Percentiles rank a stretch among this genome's conserved stretches.
phyloP scores from a whole-genome alignment of 2,888 invertebrate species.

The Digitonthophagus gazella region DNA sequence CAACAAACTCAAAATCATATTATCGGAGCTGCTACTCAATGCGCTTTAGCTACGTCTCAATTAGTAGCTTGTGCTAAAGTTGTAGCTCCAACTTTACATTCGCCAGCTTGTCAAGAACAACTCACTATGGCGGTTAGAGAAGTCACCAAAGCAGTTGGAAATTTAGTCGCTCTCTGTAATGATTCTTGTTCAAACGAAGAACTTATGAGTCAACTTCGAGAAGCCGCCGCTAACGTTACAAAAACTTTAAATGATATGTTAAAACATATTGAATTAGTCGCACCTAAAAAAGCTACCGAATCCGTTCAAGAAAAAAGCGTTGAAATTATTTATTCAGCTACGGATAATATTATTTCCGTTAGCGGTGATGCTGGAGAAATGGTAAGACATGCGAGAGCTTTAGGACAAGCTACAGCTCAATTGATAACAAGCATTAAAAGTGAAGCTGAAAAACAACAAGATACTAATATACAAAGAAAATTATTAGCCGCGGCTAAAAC shows the following conservation, averaged over 20 bases:
- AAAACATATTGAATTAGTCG: constrained; percentile 76
- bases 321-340: constrained; percentile 85
- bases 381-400: constrained; percentile 86
- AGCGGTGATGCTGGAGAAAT: constrained; percentile 89
- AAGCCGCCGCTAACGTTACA: constrained; percentile 85
- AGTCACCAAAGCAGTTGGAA: constrained; percentile 89
- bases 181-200: constrained; percentile 63
- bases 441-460: constrained; percentile 86
- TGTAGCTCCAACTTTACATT: constrained; percentile 80
- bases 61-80: constrained; percentile 96
- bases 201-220: constrained; percentile 70
- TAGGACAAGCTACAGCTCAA: constrained; percentile 93
- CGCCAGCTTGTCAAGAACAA: constrained; percentile 84
- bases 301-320: constrained; percentile 76
- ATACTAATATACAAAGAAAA: constrained; percentile 84
- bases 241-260: constrained; percentile 85
- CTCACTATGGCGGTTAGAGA: constrained; percentile 88
- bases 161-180: constrained; percentile 79
- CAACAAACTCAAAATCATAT: constrained; percentile 81
- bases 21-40: constrained; percentile 94
- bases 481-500: constrained; percentile 93
- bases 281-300: constrained; percentile 62
- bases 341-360: constrained; percentile 82
- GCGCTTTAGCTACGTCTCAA: constrained; percentile 96
- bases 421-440: constrained; percentile 93